These are phyloP conservation scores for Malurus melanocephalus DNA, from an alignment of 2,113 vertebrate genomes.

Conservation along the genomic window DNA sequence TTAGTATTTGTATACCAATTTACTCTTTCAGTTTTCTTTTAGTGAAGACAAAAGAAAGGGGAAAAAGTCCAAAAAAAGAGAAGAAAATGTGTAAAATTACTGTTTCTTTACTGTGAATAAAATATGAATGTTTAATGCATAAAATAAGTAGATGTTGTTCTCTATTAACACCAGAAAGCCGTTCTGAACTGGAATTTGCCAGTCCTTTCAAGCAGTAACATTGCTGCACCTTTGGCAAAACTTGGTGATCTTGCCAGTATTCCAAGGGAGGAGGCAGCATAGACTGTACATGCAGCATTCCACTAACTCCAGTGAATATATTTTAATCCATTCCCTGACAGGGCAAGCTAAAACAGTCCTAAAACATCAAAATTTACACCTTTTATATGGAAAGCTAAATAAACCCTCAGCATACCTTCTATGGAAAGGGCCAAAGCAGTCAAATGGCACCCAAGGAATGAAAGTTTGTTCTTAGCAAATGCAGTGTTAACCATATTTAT, in stretches of 20 bases:
- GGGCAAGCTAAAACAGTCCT: not conserved
- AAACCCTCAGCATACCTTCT: not conserved
- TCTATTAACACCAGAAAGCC: not conserved
- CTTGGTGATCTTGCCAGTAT: not conserved
- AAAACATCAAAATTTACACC: not conserved
- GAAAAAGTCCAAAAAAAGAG: accelerated
- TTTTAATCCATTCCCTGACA: not conserved
- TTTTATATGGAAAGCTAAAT: not conserved
- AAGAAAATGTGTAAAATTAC: not conserved
- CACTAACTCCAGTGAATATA: too few species aligned
- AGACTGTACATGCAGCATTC: not conserved
- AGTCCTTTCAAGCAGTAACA: not conserved
- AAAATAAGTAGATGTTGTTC: not conserved
- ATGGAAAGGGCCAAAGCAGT: not conserved
- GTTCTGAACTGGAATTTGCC: not conserved
- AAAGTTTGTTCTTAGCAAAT: not conserved
- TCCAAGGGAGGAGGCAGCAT: not conserved
- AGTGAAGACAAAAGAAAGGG: not conserved
- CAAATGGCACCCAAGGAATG: not conserved
- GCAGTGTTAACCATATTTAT: not conserved
- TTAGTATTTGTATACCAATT: not conserved
- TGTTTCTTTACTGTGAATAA: not conserved
- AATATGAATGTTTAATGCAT: not conserved
- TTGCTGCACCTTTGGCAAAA: not conserved
- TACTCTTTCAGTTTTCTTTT: not conserved